Base-by-base conservation (phyloP, 92 coral and sea anemone species). In the Heliopora coerulea region DNA sequence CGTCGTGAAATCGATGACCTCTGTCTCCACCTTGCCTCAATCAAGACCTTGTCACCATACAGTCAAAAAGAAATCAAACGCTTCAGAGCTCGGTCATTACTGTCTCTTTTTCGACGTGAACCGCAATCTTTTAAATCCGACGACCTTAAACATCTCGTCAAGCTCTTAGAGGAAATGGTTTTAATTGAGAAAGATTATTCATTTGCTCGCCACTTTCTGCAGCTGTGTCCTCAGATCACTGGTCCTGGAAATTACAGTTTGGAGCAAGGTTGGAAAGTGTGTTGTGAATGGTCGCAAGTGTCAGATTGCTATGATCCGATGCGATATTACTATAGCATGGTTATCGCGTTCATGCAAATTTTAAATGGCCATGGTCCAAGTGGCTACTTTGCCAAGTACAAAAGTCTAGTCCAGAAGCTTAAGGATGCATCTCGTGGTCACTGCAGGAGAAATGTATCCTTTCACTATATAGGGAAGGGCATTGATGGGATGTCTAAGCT, bases 401-500 rank as follows among this genome's bases (percentile, higher is more conserved):
- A 33, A 34, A 44, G 76, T 3, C 84, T 91, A 13, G 17, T 72
- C 48, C 58, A 73, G 19, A 26, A 48, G 68, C 88, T 91, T 50
- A 73, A 49, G 0, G 91, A 87, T 32, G 85, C 82, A 44, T 84
- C 96, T n/a, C 85, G 81, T 57, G 74, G 79, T 56, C 88, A 91
- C 30, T 91, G 85, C 65, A 83, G 83, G 52, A 83, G 85, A 13
- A 54, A 56, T 1, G 64, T 78, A 61, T 78, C 93, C 0, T 77
- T 88, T 0, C 83, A 87, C 28, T 88, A 76, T 54, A 49, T 91
- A 33, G 65, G 84, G 17, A 91, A 85, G 52, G 82, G 72, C 24
- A 93, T 90, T n/a, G 72, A 74, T 17, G 93, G 93, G 0, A 91
- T 91, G 97, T 85, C 88, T 33, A 92, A 88, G 56, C 65, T 91